Evolutionary conservation across 2,888 invertebrate species (phyloP).

Genomic region (Chloromyia formosa): DNA sequence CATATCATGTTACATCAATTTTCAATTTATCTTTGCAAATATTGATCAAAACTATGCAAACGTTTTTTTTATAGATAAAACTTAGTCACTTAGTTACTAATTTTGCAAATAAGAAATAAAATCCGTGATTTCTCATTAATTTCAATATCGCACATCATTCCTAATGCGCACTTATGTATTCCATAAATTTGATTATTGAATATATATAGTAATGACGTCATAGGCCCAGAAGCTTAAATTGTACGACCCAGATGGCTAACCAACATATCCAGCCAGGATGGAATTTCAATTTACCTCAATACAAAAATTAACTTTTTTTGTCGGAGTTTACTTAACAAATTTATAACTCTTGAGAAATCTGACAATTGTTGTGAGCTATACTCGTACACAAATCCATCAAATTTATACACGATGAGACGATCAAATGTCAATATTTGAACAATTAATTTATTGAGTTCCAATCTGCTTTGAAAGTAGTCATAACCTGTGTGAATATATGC

Average conservation of each 20-base stretch:
- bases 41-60: not conserved
- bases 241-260: slow-evolving; percentile 22
- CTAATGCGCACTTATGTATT: slow-evolving; percentile 13
- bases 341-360: slow-evolving; percentile 42
- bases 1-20: slow-evolving; percentile 5
- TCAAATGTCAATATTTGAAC: slow-evolving; percentile 43
- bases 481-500: not conserved
- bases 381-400: slow-evolving; percentile 36
- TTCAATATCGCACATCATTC: slow-evolving; percentile 30
- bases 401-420: slow-evolving; percentile 39
- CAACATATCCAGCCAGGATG: not conserved
- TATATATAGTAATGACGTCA: slow-evolving; percentile 18
- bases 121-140: slow-evolving; percentile 23
- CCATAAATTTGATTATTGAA: slow-evolving; percentile 27
- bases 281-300: slow-evolving; percentile 30
- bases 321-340: slow-evolving; percentile 40
- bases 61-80: not conserved
- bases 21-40: slow-evolving; percentile 21
- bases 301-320: not conserved
- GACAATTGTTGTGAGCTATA: slow-evolving; percentile 30
- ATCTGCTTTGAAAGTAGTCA: slow-evolving; percentile 40
- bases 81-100: slow-evolving; percentile 21
- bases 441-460: slow-evolving; percentile 42
- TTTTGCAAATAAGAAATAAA: slow-evolving; percentile 24
- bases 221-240: not conserved